Conservation (phyloP, 37 sponge, comb jelly and placozoan species). For the Mnemiopsis leidyi region DNA sequence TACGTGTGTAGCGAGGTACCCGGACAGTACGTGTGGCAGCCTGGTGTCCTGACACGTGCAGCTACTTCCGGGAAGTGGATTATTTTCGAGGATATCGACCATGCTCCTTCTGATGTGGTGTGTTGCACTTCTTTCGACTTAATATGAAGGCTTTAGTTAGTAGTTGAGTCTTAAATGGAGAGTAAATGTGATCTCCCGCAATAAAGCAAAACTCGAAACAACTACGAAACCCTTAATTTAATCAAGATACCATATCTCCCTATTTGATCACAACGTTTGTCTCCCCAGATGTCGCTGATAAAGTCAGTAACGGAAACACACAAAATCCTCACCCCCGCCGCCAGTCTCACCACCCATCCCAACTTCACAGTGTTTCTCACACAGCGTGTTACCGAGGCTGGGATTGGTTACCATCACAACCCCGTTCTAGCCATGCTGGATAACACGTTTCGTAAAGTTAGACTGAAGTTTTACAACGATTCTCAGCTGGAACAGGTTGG, state of each 20-base stretch:
- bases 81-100: slow-evolving; percentile 61
- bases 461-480: not conserved
- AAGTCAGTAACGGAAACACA: slow-evolving; percentile 11
- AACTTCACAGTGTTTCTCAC: slow-evolving; percentile 21
- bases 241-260: not conserved
- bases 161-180: too few species aligned
- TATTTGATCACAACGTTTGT: too few species aligned
- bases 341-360: not conserved
- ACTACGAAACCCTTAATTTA: too few species aligned
- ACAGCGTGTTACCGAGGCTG: not conserved
- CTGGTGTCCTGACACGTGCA: slow-evolving; percentile 9
- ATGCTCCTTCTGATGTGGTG: slow-evolving; percentile 49
- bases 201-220: too few species aligned
- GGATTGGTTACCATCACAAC: not conserved
- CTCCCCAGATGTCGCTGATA: slow-evolving; percentile 47
- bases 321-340: not conserved
- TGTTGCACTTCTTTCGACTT: too few species aligned
- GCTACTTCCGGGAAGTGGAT: slow-evolving; percentile 16
- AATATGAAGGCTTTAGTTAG: too few species aligned
- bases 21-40: slow-evolving; percentile 21
- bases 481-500: not conserved
- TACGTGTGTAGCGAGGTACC: slow-evolving; percentile 28
- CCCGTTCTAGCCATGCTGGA: slow-evolving; percentile 21
- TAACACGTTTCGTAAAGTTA: not conserved
- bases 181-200: too few species aligned